Evolutionary conservation across 2,113 vertebrate species (phyloP).

Genomic region (Labrus mixtus): DNA sequence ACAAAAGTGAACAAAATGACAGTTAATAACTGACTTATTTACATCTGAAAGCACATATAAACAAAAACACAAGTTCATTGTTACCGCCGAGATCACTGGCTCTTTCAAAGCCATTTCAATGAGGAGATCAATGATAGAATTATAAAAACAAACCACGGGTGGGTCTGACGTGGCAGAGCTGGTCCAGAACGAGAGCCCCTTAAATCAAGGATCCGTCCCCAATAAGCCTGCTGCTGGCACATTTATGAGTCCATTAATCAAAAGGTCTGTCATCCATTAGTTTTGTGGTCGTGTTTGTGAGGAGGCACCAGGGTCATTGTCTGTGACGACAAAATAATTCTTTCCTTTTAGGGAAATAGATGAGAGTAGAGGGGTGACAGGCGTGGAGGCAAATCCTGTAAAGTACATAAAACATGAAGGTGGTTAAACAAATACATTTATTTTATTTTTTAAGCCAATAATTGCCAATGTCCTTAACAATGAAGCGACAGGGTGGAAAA

Average conservation of each 20-base stretch:
- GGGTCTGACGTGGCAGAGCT: background rate
- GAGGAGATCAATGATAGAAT: background rate
- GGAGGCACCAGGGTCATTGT: slow-evolving; percentile 77
- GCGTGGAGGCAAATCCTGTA: slow-evolving; percentile 90
- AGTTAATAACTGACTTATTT: background rate
- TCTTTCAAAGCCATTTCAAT: background rate
- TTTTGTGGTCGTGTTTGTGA: slow-evolving; percentile 53
- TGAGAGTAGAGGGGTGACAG: slow-evolving; percentile 90
- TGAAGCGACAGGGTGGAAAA: background rate
- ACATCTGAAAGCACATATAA: background rate
- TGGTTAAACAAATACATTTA: background rate
- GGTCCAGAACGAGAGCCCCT: too few relatives aligned
- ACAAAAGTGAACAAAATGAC: background rate
- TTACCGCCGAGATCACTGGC: background rate
- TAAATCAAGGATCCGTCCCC: background rate
- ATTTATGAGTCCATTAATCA: background rate
- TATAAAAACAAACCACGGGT: background rate
- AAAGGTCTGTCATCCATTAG: slow-evolving; percentile 3
- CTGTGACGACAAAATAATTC: slow-evolving; percentile 93
- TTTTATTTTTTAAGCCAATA: too few relatives aligned
- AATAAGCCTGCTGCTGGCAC: background rate
- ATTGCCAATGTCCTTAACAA: background rate
- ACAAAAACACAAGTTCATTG: background rate
- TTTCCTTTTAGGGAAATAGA: slow-evolving; percentile 90
- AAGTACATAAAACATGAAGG: slow-evolving; percentile 20